phyloP scores from a whole-genome alignment of 2,888 invertebrate genomes.

The Xanthorhoe spadicearia region DNA sequence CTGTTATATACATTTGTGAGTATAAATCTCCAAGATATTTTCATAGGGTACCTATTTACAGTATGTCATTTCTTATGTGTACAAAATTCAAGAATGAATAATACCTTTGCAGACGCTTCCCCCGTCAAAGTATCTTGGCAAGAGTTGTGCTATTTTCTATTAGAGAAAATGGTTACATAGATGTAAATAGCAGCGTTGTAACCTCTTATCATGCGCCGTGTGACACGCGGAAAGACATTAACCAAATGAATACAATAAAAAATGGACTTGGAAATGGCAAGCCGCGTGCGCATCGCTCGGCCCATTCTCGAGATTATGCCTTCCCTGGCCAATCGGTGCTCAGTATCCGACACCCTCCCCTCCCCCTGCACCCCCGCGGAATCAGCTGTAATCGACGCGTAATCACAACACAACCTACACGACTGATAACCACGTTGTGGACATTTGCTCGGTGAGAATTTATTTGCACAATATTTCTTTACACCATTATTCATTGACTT shows the following conservation, averaged over 20 bases:
- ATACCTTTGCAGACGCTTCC: background rate
- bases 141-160: conserved; percentile 5
- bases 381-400: conserved; percentile 64
- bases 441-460: conserved; percentile 31
- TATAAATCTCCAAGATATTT: background rate
- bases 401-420: conserved; percentile 59
- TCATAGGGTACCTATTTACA: background rate
- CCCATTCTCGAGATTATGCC: conserved; percentile 61
- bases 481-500: conserved; percentile 2
- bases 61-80: background rate
- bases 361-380: conserved; percentile 40
- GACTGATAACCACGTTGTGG: conserved; percentile 58
- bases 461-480: conserved; percentile 25
- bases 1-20: background rate
- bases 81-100: background rate
- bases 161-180: conserved; percentile 7
- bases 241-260: conserved; percentile 30
- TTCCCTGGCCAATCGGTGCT: conserved; percentile 54
- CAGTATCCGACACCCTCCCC: conserved; percentile 36
- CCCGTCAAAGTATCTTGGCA: background rate
- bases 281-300: conserved; percentile 62
- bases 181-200: conserved; percentile 9
- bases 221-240: conserved; percentile 28
- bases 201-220: conserved; percentile 14
- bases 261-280: conserved; percentile 37